These are phyloP conservation scores for Sula dactylatra DNA, from an alignment of 2,113 vertebrate species.

Conservation along the genomic window DNA sequence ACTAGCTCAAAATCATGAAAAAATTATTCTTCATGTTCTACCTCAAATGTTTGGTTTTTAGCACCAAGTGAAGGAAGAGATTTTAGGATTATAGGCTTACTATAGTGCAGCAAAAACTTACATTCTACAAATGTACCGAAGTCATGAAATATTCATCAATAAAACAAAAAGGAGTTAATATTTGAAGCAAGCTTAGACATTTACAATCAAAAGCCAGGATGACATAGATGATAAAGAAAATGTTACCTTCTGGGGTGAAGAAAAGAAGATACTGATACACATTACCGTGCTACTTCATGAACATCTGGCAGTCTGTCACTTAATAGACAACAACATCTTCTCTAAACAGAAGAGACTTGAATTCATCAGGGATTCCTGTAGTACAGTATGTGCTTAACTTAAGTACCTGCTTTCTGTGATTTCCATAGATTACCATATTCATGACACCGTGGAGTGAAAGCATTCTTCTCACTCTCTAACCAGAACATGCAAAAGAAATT, in stretches of 20 bases:
- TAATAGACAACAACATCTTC: slow-evolving; percentile 79
- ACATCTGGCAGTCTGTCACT: slow-evolving; percentile 83
- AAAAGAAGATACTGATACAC: slow-evolving; percentile 66
- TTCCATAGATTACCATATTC: slow-evolving; percentile 92
- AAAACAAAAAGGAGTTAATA: slow-evolving; percentile 67
- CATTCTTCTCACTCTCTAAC: slow-evolving; percentile 77
- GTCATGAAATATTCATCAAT: slow-evolving; percentile 69
- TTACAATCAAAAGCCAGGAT: slow-evolving; percentile 60
- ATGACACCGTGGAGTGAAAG: slow-evolving; percentile 81
- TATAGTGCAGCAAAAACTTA: neutral
- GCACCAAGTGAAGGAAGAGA: neutral
- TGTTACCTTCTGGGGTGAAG: slow-evolving; percentile 49
- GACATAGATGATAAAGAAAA: slow-evolving; percentile 53
- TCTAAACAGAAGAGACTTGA: slow-evolving; percentile 79
- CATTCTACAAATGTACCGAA: neutral
- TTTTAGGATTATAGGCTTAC: slow-evolving; percentile 16
- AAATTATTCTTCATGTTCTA: neutral
- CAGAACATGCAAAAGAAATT: slow-evolving; percentile 81
- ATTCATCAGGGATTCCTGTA: slow-evolving; percentile 80
- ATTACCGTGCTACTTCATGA: slow-evolving; percentile 68
- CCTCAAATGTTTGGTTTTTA: slow-evolving; percentile 1
- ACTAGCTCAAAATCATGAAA: neutral
- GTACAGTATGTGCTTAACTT: slow-evolving; percentile 82
- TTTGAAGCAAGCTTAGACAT: slow-evolving; percentile 44
- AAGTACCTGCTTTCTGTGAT: slow-evolving; percentile 83